These are phyloP conservation scores for Coregonus ussuriensis DNA, from an alignment of 2,797 vertebrate genomes.

Conservation along the genomic window DNA sequence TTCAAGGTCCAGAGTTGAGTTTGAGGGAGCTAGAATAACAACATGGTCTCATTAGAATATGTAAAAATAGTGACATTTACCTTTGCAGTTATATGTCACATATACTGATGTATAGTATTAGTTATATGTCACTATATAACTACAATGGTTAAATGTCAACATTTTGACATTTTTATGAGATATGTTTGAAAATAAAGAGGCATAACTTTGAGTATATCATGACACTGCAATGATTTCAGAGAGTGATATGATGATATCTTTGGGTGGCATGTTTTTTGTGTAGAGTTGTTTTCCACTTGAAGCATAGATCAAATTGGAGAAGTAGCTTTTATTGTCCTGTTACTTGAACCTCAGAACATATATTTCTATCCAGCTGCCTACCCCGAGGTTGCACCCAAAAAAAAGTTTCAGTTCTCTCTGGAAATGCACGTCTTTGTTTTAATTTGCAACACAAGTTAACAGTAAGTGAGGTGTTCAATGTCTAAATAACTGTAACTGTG, in stretches of 20 bases:
- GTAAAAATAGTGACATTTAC: neutral
- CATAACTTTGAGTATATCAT: neutral
- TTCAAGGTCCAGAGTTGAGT: neutral
- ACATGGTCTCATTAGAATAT: neutral
- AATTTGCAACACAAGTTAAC: slow-evolving; percentile 72
- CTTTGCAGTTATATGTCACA: neutral
- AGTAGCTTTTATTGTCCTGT: slow-evolving; percentile 76
- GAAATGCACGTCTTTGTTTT: slow-evolving; percentile 66
- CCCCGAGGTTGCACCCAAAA: slow-evolving; percentile 61
- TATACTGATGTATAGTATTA: neutral
- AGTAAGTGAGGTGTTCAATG: slow-evolving; percentile 48
- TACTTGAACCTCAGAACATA: slow-evolving; percentile 71
- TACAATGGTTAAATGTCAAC: neutral
- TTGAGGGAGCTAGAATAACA: neutral
- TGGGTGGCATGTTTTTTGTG: neutral
- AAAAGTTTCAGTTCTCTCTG: slow-evolving; percentile 81
- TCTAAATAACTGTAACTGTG: neutral
- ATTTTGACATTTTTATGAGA: no score
- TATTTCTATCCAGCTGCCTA: slow-evolving; percentile 73
- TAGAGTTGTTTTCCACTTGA: neutral
- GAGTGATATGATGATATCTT: neutral
- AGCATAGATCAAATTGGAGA: slow-evolving; percentile 49
- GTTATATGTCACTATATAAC: neutral
- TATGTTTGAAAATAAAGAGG: no score
- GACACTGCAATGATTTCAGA: slow-evolving; percentile 4